Percentiles rank a stretch among this genome's conserved stretches.
phyloP scores from a whole-genome alignment of 2,797 vertebrate genomes.

The Hypotaenidia philippensis region DNA sequence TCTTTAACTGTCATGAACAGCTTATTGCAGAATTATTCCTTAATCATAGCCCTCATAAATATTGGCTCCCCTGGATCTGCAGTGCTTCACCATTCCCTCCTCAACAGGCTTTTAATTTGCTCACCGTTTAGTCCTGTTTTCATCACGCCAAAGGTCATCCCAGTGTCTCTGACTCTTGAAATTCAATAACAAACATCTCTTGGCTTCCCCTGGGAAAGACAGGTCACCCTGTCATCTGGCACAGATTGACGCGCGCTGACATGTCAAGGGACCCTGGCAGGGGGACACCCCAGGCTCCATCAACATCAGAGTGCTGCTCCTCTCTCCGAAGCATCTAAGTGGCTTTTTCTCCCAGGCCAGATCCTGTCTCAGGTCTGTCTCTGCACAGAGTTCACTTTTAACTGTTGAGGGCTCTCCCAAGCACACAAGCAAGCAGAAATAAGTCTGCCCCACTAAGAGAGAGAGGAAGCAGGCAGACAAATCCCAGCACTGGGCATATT shows the following conservation, averaged over 20 bases:
- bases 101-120: not conserved
- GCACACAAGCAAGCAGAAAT: not conserved
- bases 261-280: not conserved
- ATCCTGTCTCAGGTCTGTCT: not conserved
- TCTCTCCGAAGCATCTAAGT: not conserved
- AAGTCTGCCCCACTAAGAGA: not conserved
- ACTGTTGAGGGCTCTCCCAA: not conserved
- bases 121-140: fast-evolving
- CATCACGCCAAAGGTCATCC: not conserved
- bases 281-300: not conserved
- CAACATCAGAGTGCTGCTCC: not conserved
- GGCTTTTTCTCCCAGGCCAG: not conserved
- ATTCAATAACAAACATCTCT: not conserved
- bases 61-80: fast-evolving
- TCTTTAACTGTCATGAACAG: not conserved
- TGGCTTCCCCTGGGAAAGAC: not conserved
- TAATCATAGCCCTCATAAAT: not conserved
- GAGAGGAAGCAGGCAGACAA: not conserved
- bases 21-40: fast-evolving
- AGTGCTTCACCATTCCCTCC: not conserved
- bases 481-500: too few relatives aligned
- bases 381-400: not conserved
- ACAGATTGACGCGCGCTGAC: not conserved
- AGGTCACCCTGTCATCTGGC: not conserved
- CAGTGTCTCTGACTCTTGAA: not conserved